Conservation (phyloP, 1,140 invertebrate species). For the Helicoverpa armigera region DNA sequence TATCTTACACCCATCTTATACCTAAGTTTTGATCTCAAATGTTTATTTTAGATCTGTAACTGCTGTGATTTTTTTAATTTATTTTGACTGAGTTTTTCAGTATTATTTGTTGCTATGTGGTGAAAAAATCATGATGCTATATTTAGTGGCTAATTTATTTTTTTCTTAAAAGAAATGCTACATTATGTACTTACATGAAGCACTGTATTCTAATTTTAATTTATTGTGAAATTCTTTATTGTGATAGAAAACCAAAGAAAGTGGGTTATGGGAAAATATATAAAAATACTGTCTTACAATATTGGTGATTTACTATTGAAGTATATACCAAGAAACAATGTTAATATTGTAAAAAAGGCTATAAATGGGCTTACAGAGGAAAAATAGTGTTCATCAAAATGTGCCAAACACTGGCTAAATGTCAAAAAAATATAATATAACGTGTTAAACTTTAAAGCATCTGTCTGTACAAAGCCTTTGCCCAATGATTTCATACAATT, state of each 20-base stretch:
- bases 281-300: too few relatives aligned
- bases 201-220: too few relatives aligned
- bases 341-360: conserved; percentile 26
- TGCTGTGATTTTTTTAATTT: conserved; percentile 37
- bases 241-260: conserved; percentile 1
- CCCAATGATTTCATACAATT: conserved; percentile 15
- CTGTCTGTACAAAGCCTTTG: conserved; percentile 44
- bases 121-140: too few relatives aligned
- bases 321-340: background rate
- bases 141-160: too few relatives aligned
- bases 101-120: conserved; percentile 3
- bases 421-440: conserved; percentile 43
- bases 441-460: conserved; percentile 4
- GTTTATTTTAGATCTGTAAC: conserved; percentile 17
- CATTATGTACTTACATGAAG: too few relatives aligned
- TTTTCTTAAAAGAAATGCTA: too few relatives aligned
- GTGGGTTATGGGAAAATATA: background rate
- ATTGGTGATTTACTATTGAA: too few relatives aligned
- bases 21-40: conserved; percentile 27
- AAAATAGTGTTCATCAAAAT: conserved; percentile 69
- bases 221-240: background rate
- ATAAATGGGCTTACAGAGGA: conserved; percentile 48
- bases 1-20: background rate
- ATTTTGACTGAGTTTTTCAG: conserved; percentile 1
- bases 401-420: conserved; percentile 75